Conservation (phyloP, 2,797 vertebrate genomes). For the Acrossocheilus wenchowensis region DNA sequence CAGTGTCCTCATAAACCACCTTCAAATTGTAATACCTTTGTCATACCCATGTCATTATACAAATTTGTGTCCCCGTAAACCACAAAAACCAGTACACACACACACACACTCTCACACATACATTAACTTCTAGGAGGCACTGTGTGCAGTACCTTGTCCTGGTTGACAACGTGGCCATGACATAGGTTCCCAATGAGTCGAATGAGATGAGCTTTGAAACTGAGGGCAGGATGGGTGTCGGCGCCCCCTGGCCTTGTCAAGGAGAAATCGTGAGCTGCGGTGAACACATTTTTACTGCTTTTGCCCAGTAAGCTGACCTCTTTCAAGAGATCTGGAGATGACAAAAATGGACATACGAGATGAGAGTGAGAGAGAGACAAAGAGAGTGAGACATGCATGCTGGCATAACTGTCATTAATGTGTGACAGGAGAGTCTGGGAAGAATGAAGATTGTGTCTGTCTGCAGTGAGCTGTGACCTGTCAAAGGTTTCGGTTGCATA, state of each 20-base stretch:
- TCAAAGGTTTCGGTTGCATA: constrained; percentile 45
- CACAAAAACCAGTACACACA: no score
- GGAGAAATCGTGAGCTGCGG: constrained; percentile 77
- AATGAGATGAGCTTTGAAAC: constrained; percentile 95
- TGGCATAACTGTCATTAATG: background rate
- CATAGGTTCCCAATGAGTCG: constrained; percentile 94
- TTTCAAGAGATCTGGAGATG: constrained; percentile 84
- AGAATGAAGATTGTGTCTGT: constrained; percentile 39
- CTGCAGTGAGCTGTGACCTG: constrained; percentile 52
- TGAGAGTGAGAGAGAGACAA: constrained; percentile 1
- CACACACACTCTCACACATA: background rate
- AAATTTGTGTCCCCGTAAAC: no score
- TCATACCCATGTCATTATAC: no score
- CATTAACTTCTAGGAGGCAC: background rate
- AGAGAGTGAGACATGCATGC: background rate
- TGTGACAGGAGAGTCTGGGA: constrained; percentile 35
- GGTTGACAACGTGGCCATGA: constrained; percentile 85
- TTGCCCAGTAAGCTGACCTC: constrained; percentile 87
- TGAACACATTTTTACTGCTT: constrained; percentile 85
- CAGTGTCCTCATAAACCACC: no score
- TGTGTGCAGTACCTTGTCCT: constrained; percentile 84
- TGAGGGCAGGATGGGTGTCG: constrained; percentile 76
- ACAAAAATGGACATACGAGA: background rate
- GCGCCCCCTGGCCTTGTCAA: constrained; percentile 68
- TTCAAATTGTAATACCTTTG: no score